Evolutionary conservation across 2,113 vertebrate genomes (phyloP).

Genomic region (Diadophis punctatus): DNA sequence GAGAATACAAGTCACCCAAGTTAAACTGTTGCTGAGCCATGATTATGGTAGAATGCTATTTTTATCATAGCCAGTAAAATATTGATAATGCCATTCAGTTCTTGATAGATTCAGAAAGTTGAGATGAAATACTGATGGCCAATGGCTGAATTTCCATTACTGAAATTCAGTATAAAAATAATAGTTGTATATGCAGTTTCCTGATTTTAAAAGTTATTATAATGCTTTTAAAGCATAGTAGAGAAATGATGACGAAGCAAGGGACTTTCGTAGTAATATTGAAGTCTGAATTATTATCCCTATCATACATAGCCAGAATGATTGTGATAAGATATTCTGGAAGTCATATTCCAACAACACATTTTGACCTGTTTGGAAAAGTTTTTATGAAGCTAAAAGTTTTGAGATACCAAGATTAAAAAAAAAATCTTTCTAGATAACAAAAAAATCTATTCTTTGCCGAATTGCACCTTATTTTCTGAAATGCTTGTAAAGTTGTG

Average conservation of each 20-base stretch:
- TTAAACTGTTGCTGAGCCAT: background rate
- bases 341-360: background rate
- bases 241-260: background rate
- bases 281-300: background rate
- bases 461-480: background rate
- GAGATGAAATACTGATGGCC: background rate
- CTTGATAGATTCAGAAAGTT: background rate
- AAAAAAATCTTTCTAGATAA: background rate
- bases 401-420: background rate
- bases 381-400: background rate
- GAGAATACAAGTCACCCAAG: background rate
- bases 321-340: background rate
- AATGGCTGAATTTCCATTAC: background rate
- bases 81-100: background rate
- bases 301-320: background rate
- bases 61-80: background rate
- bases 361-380: background rate
- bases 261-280: background rate
- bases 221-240: background rate
- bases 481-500: background rate
- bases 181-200: background rate
- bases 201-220: background rate
- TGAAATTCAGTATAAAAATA: background rate
- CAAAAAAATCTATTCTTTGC: background rate
- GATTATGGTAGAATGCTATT: background rate